A percentile compares a stretch with the other conserved stretches of the same genome.
These are phyloP conservation scores for Platichthys flesus DNA, from an alignment of 2,113 vertebrate species.

Conservation along the genomic window DNA sequence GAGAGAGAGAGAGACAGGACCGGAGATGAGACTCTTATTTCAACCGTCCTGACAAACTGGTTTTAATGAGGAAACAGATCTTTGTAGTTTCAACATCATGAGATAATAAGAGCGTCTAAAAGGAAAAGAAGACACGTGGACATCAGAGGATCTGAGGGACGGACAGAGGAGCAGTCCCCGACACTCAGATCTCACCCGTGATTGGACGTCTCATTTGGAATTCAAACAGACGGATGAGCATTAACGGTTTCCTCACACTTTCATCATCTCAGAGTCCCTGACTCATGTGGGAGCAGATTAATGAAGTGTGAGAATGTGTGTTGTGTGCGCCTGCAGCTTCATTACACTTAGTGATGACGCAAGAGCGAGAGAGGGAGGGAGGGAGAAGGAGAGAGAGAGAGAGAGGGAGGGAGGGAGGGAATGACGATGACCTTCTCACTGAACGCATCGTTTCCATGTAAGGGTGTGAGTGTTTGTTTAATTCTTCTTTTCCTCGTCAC, in stretches of 20 bases:
- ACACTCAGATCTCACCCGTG: too few relatives aligned
- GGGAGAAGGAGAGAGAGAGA: neutral
- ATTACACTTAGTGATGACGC: neutral
- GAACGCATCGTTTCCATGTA: neutral
- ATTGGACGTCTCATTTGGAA: too few relatives aligned
- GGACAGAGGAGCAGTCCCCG: too few relatives aligned
- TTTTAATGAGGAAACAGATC: too few relatives aligned
- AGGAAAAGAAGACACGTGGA: too few relatives aligned
- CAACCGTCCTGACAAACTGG: too few relatives aligned
- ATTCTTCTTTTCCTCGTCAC: neutral
- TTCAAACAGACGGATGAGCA: neutral
- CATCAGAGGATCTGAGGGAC: too few relatives aligned
- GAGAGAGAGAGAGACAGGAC: neutral
- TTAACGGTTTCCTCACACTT: conserved; percentile 53
- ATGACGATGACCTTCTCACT: conserved; percentile 21
- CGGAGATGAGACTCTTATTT: too few relatives aligned
- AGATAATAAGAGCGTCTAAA: too few relatives aligned
- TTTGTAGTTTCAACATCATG: too few relatives aligned
- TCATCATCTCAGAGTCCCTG: conserved; percentile 52
- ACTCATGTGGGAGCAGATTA: conserved; percentile 49
- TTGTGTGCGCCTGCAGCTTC: neutral
- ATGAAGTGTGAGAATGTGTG: conserved; percentile 23
- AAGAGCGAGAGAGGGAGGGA: neutral
- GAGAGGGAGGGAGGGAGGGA: neutral
- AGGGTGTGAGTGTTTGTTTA: neutral